Evolutionary conservation across 2,888 invertebrate genomes (phyloP), one percentile per base, ranked within the genome.

Genomic region (Ernsta delagoae): DNA sequence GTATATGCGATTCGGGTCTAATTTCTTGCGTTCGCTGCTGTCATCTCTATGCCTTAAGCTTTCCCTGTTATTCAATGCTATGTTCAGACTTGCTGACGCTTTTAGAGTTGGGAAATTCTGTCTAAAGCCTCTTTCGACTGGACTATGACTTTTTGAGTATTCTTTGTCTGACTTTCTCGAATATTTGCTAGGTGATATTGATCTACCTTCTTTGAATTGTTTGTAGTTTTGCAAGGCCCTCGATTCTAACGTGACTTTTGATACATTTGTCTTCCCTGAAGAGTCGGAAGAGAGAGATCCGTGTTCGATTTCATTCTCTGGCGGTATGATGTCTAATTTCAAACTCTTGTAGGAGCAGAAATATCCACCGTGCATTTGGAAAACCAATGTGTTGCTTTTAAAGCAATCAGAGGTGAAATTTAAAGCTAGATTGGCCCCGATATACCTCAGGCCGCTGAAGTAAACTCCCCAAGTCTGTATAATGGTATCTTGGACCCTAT

Each of bases 351-450:
- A 93, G 0, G 95, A 95, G 50, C 97, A 96, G 83, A 98, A 98
- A 80, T 95, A 97, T 4, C 98, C 98, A 48, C 97, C 98, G 73
- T 96, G 96, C 94, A 98, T 95, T 90, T 97, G 96, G 86, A 98
- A 97, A 77, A 98, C 96, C 77, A 98, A 88, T 57, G 97, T 96
- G 83, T 97, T 97, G 72, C 94, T 91, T 82, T 94, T 94, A 76
- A 97, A 95, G 77, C 95, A 94, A 67, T 94, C 94, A 3, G 96
- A 95, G 54, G 96, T 95, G 79, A 96, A 95, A 75, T 94, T 94
- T 9, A 97, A 96, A 59, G 95, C 91, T 68, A 96, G 85, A 82
- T 96, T 96, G 61, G 95, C 95, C 61, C 96, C 96, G 56, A 97
- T 94, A 78, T 96, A 97, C 65, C 96, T 94, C 11, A 98, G 93